phyloP scores from a whole-genome alignment of 2,797 vertebrate species.

The Chelmon rostratus region DNA sequence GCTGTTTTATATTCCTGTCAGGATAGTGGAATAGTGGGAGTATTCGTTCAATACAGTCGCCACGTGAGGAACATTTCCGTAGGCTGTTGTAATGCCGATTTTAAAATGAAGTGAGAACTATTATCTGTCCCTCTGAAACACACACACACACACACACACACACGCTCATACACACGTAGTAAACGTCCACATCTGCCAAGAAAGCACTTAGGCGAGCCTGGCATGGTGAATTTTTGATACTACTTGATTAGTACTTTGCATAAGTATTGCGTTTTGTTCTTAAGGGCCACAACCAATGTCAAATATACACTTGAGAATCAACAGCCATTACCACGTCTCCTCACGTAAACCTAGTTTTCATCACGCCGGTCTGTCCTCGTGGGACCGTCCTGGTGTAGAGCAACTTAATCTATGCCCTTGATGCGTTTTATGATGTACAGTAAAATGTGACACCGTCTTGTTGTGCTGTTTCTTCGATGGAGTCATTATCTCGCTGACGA shows the following conservation, averaged over 20 bases:
- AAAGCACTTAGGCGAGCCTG: constrained; percentile 80
- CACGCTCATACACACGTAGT: constrained; percentile 39
- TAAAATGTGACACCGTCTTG: constrained; percentile 64
- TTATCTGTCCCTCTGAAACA: constrained; percentile 47
- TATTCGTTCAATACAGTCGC: constrained; percentile 55
- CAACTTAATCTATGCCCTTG: constrained; percentile 53
- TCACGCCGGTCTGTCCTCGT: constrained; percentile 48
- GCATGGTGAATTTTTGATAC: constrained; percentile 75
- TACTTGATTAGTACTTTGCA: constrained; percentile 76
- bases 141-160: constrained; percentile 46
- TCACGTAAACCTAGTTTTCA: constrained; percentile 62
- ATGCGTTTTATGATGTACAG: constrained; percentile 61
- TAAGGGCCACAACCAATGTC: constrained; percentile 74
- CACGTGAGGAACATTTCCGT: constrained; percentile 59
- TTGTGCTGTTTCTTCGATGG: constrained; percentile 52
- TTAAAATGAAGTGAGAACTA: constrained; percentile 64
- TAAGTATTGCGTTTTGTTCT: constrained; percentile 75
- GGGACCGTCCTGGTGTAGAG: constrained; percentile 37
- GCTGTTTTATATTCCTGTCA: constrained; percentile 75
- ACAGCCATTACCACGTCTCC: constrained; percentile 63
- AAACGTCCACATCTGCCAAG: constrained; percentile 76
- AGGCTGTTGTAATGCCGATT: constrained; percentile 57
- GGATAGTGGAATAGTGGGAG: constrained; percentile 43
- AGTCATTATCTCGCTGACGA: constrained; percentile 66
- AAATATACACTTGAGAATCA: constrained; percentile 78